These are phyloP conservation scores for Charanyca ferruginea DNA, from an alignment of 2,888 invertebrate species.

Conservation along the genomic window DNA sequence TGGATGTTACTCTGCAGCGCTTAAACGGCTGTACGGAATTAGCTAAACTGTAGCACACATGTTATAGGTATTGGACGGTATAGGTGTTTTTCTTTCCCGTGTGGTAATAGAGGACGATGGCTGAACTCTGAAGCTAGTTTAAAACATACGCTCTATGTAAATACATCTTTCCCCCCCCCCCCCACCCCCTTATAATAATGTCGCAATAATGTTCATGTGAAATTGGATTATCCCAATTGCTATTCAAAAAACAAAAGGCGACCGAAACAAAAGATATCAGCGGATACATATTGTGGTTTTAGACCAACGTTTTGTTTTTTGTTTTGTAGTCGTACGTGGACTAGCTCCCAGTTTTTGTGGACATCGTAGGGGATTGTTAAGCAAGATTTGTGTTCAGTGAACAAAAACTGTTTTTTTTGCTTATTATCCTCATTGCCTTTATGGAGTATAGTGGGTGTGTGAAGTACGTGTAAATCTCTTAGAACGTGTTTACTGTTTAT, in stretches of 20 bases:
- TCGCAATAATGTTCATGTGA: constrained; percentile 60
- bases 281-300: constrained; percentile 72
- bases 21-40: no score
- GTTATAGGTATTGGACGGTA: no score
- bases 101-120: no score
- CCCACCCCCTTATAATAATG: constrained; percentile 34
- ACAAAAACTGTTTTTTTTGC: constrained; percentile 64
- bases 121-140: background rate
- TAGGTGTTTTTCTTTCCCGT: no score
- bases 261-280: constrained; percentile 72
- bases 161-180: no score
- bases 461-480: constrained; percentile 57
- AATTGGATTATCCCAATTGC: constrained; percentile 70
- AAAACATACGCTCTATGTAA: constrained; percentile 33
- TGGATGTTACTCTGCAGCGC: no score
- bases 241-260: constrained; percentile 68
- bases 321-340: constrained; percentile 65
- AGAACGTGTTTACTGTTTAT: constrained; percentile 53
- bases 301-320: constrained; percentile 74
- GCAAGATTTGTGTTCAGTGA: constrained; percentile 74
- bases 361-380: constrained; percentile 65
- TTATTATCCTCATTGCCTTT: constrained; percentile 67
- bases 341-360: constrained; percentile 69
- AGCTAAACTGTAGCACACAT: no score
- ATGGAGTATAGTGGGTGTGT: constrained; percentile 50